A percentile compares a stretch with the other conserved stretches of the same genome.
Evolutionary conservation across 37 sponge, comb jelly and placozoan species (phyloP).

Genomic region (Tethya wilhelma): DNA sequence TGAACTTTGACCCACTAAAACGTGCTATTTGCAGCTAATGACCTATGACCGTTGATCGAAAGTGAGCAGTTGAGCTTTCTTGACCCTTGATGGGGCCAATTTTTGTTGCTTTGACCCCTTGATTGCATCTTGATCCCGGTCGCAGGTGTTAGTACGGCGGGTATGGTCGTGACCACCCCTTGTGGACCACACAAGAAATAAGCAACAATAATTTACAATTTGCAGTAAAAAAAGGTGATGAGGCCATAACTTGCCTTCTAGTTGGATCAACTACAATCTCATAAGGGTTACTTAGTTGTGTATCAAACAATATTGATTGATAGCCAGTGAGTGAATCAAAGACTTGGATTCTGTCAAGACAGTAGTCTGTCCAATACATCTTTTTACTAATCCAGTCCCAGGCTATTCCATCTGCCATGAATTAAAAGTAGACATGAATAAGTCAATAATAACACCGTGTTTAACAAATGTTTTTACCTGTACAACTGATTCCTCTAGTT

Average conservation of each 20-base stretch:
- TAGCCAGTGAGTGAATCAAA: background rate
- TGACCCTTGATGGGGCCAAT: too few species aligned
- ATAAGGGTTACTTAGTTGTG: background rate
- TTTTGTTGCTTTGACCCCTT: too few species aligned
- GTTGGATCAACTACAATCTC: constrained; percentile 41
- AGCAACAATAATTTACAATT: too few species aligned
- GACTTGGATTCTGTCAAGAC: background rate
- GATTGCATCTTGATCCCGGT: too few species aligned
- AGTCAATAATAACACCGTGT: background rate
- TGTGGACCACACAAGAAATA: too few species aligned
- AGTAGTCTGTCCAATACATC: constrained; percentile 22
- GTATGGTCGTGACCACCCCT: too few species aligned
- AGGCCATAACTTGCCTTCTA: constrained; percentile 22
- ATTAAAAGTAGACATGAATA: background rate
- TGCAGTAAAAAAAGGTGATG: too few species aligned
- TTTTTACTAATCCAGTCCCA: constrained; percentile 32
- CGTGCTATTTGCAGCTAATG: too few species aligned
- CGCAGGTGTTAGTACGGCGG: too few species aligned
- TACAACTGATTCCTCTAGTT: background rate
- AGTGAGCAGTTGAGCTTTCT: too few species aligned
- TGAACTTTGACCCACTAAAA: too few species aligned
- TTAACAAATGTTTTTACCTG: background rate
- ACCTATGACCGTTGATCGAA: too few species aligned
- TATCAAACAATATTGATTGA: background rate
- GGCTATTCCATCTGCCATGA: constrained; percentile 7